phyloP scores from a whole-genome alignment of 2,797 vertebrate species.

The Hypotaenidia okinawae region DNA sequence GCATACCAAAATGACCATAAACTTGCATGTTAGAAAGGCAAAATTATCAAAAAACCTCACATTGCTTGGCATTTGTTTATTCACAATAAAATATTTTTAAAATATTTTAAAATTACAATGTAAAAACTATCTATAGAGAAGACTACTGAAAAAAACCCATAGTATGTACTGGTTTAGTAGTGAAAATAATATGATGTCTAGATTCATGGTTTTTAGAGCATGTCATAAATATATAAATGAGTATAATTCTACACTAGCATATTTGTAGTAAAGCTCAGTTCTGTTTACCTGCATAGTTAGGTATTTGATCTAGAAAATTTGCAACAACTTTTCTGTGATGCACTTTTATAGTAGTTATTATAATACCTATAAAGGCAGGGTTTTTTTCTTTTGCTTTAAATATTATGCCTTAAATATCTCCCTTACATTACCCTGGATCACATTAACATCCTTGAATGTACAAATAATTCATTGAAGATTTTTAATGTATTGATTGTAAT shows the following conservation, averaged over 20 bases:
- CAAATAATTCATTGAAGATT: neutral
- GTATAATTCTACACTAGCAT: neutral
- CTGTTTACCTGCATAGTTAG: neutral
- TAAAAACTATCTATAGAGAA: neutral
- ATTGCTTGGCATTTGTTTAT: neutral
- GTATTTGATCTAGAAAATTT: neutral
- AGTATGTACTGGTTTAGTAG: neutral
- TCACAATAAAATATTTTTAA: neutral
- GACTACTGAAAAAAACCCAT: neutral
- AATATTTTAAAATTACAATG: neutral
- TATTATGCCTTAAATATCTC: neutral
- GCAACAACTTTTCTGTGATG: neutral
- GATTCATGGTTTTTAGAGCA: neutral
- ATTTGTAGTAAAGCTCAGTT: neutral
- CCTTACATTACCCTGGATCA: neutral
- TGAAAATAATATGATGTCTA: neutral
- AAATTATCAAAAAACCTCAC: neutral
- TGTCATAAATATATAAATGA: neutral
- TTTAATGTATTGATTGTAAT: neutral
- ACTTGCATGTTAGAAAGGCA: neutral
- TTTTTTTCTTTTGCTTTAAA: neutral
- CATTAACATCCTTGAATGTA: neutral
- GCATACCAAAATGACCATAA: neutral
- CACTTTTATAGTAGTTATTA: neutral
- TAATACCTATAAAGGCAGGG: neutral